Evolutionary conservation across 2,113 vertebrate species (phyloP), one percentile per base, ranked within the genome.

Genomic region (Burhinus bistriatus): DNA sequence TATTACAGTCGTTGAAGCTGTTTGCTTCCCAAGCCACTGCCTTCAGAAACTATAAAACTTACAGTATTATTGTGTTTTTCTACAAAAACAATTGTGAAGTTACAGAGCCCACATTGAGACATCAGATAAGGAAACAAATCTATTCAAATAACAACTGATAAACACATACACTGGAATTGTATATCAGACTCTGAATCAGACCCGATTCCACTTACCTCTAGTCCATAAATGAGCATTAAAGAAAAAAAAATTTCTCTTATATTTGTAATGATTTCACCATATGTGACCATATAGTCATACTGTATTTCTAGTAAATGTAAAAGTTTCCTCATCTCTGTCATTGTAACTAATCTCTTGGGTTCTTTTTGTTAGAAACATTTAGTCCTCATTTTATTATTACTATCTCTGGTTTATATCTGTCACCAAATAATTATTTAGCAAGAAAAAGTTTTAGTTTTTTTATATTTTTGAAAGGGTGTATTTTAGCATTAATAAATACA

Each of bases 181-280:
- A 5, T 32, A 40, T 26, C 10, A 61, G 32, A 51, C 40, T 40
- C 6, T 36, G 19, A 65, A 38, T 49, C 0, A 0, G 16, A 15
- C 38, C 22, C 36, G 7, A 84, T 76, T 87, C 17, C 6, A 19
- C 7, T 44, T 54, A 52, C 15, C 38, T 72, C n/a, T 77, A 21
- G 21, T 65, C 21, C 12, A 36, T 20, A 80, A 80, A 57, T n/a
- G 6, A 66, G 6, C 11, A 57, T 29, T 52, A 71, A 71, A 71
- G 3, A 54, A 61, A 32, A 3, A 3, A 57, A 5, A 14, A 40
- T 54, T 71, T 68, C 42, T 12, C 4, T 21, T 44, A 13, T 11
- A 16, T 76, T 71, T 64, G 26, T 51, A 51, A 49, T 21, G 7
- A 55, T 80, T 83, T 80, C 21, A 54, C 29, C 2, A 16, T 72